phyloP scores from a whole-genome alignment of 2,113 vertebrate genomes.

The Sapajus apella region DNA sequence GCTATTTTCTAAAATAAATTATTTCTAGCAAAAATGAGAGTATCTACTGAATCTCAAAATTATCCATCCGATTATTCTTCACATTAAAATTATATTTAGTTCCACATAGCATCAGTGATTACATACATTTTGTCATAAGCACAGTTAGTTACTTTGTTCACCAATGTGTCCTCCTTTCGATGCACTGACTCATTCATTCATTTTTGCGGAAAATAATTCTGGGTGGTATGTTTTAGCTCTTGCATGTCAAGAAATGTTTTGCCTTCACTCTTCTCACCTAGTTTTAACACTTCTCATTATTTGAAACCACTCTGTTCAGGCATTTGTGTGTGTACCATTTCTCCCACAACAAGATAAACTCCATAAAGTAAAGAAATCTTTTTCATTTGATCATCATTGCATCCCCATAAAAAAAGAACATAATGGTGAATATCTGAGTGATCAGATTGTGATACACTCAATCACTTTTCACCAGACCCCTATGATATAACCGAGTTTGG shows the following conservation, averaged over 20 bases:
- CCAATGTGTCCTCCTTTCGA: neutral
- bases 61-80: neutral
- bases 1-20: constrained; percentile 29
- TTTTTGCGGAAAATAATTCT: neutral
- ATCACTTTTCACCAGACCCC: neutral
- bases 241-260: neutral
- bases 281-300: neutral
- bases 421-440: neutral
- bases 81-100: neutral
- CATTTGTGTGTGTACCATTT: neutral
- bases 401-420: neutral
- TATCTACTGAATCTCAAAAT: neutral
- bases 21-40: neutral
- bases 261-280: neutral
- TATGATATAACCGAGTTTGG: accelerated
- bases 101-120: neutral
- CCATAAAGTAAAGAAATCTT: accelerated
- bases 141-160: neutral
- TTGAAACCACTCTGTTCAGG: neutral
- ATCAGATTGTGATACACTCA: neutral
- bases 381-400: neutral
- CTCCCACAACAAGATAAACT: neutral
- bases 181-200: neutral
- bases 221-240: neutral
- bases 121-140: neutral